A percentile compares a stretch with the other conserved stretches of the same genome.
Conservation (phyloP, 2,888 invertebrate species). For the Ophion ventricosus region DNA sequence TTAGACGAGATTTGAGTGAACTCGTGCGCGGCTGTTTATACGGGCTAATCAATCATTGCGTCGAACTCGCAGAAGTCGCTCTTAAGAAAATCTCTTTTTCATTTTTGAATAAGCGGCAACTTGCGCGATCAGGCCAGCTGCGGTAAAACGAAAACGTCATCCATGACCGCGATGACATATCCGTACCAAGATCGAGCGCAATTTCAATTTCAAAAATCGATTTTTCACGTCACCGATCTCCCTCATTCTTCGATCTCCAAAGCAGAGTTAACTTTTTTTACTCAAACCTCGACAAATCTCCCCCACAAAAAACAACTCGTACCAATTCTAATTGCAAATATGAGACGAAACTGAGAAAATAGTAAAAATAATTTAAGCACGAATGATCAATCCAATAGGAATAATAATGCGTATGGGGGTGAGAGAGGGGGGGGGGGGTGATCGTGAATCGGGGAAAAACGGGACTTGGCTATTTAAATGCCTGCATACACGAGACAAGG, state of each 20-base stretch:
- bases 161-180: neutral
- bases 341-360: neutral
- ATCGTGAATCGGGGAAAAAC: conserved; percentile 9
- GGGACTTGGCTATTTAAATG: conserved; percentile 10
- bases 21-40: conserved; percentile 27
- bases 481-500: conserved; percentile 30
- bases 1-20: conserved; percentile 9
- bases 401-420: neutral
- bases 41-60: conserved; percentile 30
- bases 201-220: neutral
- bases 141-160: conserved; percentile 38
- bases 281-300: no score
- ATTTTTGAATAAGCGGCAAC: conserved; percentile 51
- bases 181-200: neutral
- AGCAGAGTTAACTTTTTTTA: no score
- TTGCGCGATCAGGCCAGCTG: conserved; percentile 38
- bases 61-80: conserved; percentile 10
- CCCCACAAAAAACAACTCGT: no score
- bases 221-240: no score
- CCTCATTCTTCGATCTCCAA: no score
- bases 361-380: neutral
- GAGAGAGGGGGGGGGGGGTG: no score
- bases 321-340: neutral
- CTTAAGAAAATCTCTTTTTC: conserved; percentile 39
- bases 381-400: conserved; percentile 1